Evolutionary conservation across 2,113 vertebrate species (phyloP).

Genomic region (Ornithorhynchus anatinus): DNA sequence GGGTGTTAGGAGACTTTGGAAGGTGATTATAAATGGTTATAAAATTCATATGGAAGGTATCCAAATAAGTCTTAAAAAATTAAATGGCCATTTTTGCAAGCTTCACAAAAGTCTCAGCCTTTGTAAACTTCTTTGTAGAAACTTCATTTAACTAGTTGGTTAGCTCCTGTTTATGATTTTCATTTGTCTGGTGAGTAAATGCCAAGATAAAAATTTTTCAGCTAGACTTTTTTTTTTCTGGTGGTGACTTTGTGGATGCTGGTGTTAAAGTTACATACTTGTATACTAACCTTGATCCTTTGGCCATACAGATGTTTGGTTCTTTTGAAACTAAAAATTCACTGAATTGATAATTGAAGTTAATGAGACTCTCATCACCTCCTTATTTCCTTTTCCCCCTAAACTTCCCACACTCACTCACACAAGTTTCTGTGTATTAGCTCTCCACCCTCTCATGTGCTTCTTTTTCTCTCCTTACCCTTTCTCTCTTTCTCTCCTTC

Average conservation of each 20-base stretch:
- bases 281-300: neutral
- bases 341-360: neutral
- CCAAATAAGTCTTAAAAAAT: conserved; percentile 42
- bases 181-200: neutral
- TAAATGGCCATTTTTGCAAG: conserved; percentile 1
- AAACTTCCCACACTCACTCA: accelerated
- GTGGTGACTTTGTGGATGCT: neutral
- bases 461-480: too few species aligned
- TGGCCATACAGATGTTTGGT: neutral
- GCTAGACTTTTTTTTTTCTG: neutral
- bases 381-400: neutral
- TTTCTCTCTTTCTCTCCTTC: too few species aligned
- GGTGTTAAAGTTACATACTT: accelerated
- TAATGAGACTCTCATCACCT: neutral
- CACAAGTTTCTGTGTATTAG: too few species aligned
- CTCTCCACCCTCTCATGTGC: too few species aligned
- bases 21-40: conserved; percentile 56
- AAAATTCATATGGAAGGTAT: conserved; percentile 54
- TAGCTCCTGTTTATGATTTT: neutral
- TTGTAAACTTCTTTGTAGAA: neutral
- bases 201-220: neutral
- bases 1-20: conserved; percentile 49
- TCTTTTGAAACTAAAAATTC: neutral
- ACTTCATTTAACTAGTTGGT: conserved; percentile 17
- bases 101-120: neutral